phyloP scores from a whole-genome alignment of 2,888 invertebrate genomes.

The Lochmaea capreae region DNA sequence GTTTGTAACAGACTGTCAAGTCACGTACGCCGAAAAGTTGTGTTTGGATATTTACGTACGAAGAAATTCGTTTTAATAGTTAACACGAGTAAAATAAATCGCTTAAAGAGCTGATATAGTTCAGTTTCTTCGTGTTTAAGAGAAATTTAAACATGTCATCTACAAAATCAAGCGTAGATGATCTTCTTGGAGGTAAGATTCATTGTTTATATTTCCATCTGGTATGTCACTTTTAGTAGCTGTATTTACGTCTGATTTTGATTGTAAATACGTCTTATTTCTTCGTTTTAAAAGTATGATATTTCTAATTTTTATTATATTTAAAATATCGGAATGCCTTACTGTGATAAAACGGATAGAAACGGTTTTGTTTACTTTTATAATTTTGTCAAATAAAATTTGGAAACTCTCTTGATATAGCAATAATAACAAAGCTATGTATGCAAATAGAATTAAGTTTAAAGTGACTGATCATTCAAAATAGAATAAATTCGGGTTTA shows the following conservation, averaged over 20 bases:
- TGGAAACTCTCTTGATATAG: neutral
- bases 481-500: conserved; percentile 5
- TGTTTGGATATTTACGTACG: conserved; percentile 39
- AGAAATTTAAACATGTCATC: conserved; percentile 60
- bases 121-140: conserved; percentile 20
- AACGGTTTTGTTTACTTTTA: conserved; percentile 18
- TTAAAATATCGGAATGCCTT: neutral
- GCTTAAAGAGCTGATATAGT: conserved; percentile 8
- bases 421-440: neutral
- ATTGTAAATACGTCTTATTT: conserved; percentile 22
- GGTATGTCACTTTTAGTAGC: conserved; percentile 43
- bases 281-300: conserved; percentile 11
- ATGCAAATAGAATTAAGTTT: neutral
- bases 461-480: neutral
- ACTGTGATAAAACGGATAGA: neutral
- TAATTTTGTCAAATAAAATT: neutral
- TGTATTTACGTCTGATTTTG: conserved; percentile 33
- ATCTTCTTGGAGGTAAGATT: conserved; percentile 64
- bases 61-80: conserved; percentile 45
- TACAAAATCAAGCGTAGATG: conserved; percentile 64
- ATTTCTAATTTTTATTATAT: conserved; percentile 11
- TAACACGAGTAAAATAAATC: conserved; percentile 25
- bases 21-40: conserved; percentile 55
- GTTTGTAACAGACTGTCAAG: conserved; percentile 48
- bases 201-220: conserved; percentile 50